These are phyloP conservation scores for Epinephelus coioides DNA, from an alignment of 2,797 vertebrate species.

Conservation along the genomic window DNA sequence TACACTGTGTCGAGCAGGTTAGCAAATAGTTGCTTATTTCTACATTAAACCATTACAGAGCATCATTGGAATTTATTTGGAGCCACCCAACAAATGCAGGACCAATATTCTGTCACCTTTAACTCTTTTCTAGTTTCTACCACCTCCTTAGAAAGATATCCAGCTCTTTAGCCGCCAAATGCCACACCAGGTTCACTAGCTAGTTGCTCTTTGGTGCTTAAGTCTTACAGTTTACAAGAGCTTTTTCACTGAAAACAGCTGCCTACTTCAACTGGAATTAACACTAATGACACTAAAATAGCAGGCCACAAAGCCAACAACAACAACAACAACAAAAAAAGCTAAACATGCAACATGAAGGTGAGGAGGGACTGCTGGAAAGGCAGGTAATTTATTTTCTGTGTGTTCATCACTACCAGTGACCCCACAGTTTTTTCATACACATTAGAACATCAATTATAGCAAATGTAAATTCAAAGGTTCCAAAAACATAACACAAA, in stretches of 20 bases:
- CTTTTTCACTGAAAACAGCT: slow-evolving; percentile 1
- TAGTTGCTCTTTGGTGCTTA: background rate
- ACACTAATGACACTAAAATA: too few species aligned
- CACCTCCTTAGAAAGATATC: background rate
- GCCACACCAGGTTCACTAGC: background rate
- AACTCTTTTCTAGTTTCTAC: background rate
- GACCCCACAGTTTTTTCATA: too few species aligned
- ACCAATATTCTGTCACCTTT: background rate
- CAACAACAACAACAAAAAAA: too few species aligned
- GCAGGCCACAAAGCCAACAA: background rate
- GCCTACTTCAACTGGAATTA: background rate
- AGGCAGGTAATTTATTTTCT: too few species aligned
- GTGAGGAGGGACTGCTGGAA: too few species aligned
- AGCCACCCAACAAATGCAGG: background rate
- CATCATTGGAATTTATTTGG: background rate
- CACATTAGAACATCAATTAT: background rate
- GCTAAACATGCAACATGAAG: too few species aligned
- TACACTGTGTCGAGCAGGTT: background rate
- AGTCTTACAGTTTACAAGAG: background rate
- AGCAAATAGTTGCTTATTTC: background rate
- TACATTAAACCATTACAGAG: background rate
- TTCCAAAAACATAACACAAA: slow-evolving; percentile 3
- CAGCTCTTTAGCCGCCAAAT: background rate
- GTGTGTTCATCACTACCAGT: too few species aligned
- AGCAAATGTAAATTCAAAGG: background rate